phyloP scores from a whole-genome alignment of 2,797 vertebrate species.

The Hirundo rustica region DNA sequence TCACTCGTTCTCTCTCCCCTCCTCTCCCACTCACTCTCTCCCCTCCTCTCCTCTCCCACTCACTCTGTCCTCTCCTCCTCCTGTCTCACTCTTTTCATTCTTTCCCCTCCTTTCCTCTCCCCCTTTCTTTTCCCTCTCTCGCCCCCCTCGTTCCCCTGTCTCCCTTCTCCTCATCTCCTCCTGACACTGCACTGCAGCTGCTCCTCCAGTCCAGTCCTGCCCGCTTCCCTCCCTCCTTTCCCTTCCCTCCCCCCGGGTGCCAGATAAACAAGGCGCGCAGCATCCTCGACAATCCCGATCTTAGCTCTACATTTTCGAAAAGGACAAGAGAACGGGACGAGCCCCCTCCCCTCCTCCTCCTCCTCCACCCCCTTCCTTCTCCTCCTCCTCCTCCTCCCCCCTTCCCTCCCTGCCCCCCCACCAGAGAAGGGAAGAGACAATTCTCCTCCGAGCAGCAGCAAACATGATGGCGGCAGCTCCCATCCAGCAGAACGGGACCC shows the following conservation, averaged over 20 bases:
- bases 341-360: constrained; percentile 46
- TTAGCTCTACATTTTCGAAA: constrained; percentile 26
- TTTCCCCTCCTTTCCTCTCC: constrained; percentile 49
- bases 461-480: constrained; percentile 85
- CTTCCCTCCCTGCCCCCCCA: not conserved
- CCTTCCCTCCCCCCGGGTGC: constrained; percentile 34
- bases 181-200: constrained; percentile 79
- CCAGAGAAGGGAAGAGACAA: constrained; percentile 51
- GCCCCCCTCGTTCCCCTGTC: constrained; percentile 48
- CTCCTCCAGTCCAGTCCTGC: constrained; percentile 60
- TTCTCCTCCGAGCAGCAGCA: constrained; percentile 71
- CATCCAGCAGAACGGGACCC: constrained; percentile 84
- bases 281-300: constrained; percentile 34
- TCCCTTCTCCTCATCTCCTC: constrained; percentile 63
- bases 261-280: constrained; percentile 47
- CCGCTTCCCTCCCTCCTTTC: constrained; percentile 47
- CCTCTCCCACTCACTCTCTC: constrained; percentile 17
- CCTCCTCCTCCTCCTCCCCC: constrained; percentile 50
- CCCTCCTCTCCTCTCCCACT: constrained; percentile 37
- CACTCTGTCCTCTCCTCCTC: constrained; percentile 53
- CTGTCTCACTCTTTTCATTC: constrained; percentile 49
- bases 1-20: constrained; percentile 24
- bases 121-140: constrained; percentile 52
- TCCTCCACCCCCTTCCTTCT: not conserved
- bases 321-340: constrained; percentile 57